Evolutionary conservation across 2,888 invertebrate genomes (phyloP).

Genomic region (Melinaea menophilus): DNA sequence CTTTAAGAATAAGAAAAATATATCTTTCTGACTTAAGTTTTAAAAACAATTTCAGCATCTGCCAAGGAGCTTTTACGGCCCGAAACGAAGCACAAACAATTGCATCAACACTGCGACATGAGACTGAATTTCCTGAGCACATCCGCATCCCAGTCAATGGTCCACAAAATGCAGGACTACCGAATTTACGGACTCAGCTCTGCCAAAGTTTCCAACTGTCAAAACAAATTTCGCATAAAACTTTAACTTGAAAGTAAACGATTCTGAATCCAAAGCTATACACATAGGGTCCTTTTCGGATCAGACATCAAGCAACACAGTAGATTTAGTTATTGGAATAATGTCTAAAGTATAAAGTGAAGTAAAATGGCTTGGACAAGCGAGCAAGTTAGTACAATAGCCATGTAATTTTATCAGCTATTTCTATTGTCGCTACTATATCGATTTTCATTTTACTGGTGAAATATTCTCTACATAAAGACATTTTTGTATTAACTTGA

Average conservation of each 20-base stretch:
- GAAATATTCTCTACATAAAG: no score
- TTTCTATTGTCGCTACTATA: constrained; percentile 10
- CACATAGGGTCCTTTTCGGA: background rate
- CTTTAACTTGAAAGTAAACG: constrained; percentile 4
- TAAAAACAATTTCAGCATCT: constrained; percentile 20
- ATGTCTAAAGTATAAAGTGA: constrained; percentile 27
- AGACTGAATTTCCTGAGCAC: constrained; percentile 25
- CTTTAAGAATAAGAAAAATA: constrained; percentile 10
- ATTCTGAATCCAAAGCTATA: constrained; percentile 17
- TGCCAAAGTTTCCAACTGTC: constrained; percentile 31
- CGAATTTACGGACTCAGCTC: constrained; percentile 28
- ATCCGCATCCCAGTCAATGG: constrained; percentile 34
- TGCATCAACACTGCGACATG: constrained; percentile 20
- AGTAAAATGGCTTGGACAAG: constrained; percentile 23
- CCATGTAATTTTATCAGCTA: constrained; percentile 4
- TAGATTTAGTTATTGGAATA: constrained; percentile 11
- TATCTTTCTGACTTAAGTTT: constrained; percentile 6
- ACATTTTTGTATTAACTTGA: no score
- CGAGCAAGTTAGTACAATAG: constrained; percentile 16
- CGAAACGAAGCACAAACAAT: constrained; percentile 23
- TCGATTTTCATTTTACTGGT: background rate
- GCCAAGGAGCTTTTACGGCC: constrained; percentile 24
- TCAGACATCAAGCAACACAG: constrained; percentile 8
- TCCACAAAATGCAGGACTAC: constrained; percentile 36
- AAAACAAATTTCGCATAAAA: constrained; percentile 11